Evolutionary conservation across 2,113 vertebrate species (phyloP).

Genomic region (Hoplias malabaricus): DNA sequence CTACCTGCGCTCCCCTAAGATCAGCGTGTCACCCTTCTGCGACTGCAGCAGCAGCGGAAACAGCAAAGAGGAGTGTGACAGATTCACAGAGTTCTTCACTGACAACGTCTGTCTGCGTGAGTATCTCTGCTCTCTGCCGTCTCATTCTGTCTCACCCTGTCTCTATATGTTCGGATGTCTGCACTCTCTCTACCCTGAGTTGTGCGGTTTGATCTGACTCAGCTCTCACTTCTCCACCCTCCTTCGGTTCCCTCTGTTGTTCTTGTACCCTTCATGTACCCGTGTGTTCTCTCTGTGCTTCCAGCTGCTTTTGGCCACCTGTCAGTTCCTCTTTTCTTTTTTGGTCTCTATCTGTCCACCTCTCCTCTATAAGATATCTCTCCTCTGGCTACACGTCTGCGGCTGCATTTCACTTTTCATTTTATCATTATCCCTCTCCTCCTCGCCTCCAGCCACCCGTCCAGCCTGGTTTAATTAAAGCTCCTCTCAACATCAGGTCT

Average conservation of each 20-base stretch:
- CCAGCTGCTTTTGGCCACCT: slow-evolving; percentile 4
- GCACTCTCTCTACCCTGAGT: background rate
- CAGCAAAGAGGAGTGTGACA: slow-evolving; percentile 85
- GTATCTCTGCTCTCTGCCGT: slow-evolving; percentile 57
- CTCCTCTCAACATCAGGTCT: background rate
- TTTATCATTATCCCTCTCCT: background rate
- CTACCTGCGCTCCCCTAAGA: slow-evolving; percentile 85
- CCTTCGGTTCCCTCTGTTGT: background rate
- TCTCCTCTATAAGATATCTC: background rate
- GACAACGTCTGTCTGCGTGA: slow-evolving; percentile 92
- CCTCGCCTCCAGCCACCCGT: background rate
- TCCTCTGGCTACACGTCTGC: slow-evolving; percentile 4
- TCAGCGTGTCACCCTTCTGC: slow-evolving; percentile 93
- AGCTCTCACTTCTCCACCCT: background rate
- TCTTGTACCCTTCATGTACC: background rate
- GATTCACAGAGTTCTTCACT: slow-evolving; percentile 89
- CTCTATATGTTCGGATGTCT: too few species aligned
- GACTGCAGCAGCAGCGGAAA: slow-evolving; percentile 94
- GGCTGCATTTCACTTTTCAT: background rate
- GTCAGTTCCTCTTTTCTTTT: slow-evolving; percentile 10
- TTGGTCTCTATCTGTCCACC: background rate
- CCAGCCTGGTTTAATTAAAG: background rate
- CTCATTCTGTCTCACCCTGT: background rate
- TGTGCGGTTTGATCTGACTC: background rate
- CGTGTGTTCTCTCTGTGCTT: background rate